Percentiles rank a stretch among this genome's conserved stretches.
Evolutionary conservation across 2,113 vertebrate genomes (phyloP).

Genomic region (Cavia aperea): DNA sequence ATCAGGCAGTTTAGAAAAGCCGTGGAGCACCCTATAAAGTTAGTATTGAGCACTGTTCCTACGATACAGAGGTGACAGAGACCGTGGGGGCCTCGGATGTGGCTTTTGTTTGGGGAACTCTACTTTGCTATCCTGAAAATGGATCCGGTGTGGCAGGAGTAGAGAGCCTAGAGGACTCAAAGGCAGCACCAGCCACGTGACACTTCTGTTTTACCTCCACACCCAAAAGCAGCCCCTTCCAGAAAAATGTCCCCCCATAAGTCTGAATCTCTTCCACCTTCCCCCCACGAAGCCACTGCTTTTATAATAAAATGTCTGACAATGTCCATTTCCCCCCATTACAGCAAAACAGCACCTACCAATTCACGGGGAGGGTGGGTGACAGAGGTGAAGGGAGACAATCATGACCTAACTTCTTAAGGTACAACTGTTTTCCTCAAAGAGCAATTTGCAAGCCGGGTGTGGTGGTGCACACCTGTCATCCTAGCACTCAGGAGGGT

Average conservation of each 20-base stretch:
- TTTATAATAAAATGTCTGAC: conserved; percentile 7
- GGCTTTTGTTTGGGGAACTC: not conserved
- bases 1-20: too few relatives aligned
- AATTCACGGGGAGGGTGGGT: not conserved
- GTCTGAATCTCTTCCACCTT: not conserved
- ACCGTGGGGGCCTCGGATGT: too few relatives aligned
- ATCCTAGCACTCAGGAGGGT: not conserved
- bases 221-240: not conserved
- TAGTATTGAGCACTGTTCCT: not conserved
- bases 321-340: not conserved
- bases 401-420: not conserved
- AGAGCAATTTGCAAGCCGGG: not conserved
- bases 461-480: not conserved
- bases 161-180: not conserved
- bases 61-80: not conserved
- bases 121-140: not conserved
- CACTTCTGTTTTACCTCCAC: not conserved
- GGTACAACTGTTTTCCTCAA: not conserved
- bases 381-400: not conserved
- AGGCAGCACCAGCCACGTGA: not conserved
- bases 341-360: not conserved
- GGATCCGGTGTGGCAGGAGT: not conserved
- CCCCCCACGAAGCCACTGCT: not conserved
- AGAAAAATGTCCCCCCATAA: not conserved
- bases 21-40: too few relatives aligned